Evolutionary conservation across 2,888 invertebrate species (phyloP), one percentile per base, ranked within the genome.

Genomic region (Axea sp.): DNA sequence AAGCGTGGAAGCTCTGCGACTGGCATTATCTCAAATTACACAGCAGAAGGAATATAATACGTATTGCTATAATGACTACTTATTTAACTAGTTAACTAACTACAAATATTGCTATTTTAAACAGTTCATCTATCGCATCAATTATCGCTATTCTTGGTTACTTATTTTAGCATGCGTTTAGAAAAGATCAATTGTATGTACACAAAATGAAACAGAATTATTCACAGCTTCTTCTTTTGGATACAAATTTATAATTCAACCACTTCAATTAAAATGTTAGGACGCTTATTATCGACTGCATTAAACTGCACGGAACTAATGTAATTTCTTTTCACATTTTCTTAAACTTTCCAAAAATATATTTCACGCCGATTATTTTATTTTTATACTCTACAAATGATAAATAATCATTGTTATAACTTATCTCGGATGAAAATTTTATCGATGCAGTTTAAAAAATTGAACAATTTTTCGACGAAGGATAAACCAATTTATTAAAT

Each of bases 11-110:
- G 45, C 60, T 39, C 31, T 67, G 67, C 39, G 57, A 49, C 67
- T 59, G 67, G 47, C 57, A 67, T 67, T 67, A 67, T 67, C 67
- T 59, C 41, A 49, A 57, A 57, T 57, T 59, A 67, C 65, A 67
- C 57, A 26, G 49, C 57, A 41, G 47, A 67, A 55, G 67, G 49
- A 57, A 67, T 59, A 49, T 67, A 57, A 57, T 67, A 59, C 57
- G 35, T 49, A 49, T 49, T 49, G 31, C 49, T 57, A 41, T 55
- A 57, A 57, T 57, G 12, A 57, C 55, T 67, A 57, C 41, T 57
- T 69, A 60, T 69, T 60, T 69, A 51, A 22, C 30, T 43, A 45
- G 49, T 69, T 69, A 60, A 60, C 60, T 69, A 60, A 60, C 60
- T 69, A 51, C 59, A 68, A 59, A 68, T 53, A 51, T 59, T 59